Base-by-base conservation (phyloP, 2,888 invertebrate genomes). In the Anaspis maculata region DNA sequence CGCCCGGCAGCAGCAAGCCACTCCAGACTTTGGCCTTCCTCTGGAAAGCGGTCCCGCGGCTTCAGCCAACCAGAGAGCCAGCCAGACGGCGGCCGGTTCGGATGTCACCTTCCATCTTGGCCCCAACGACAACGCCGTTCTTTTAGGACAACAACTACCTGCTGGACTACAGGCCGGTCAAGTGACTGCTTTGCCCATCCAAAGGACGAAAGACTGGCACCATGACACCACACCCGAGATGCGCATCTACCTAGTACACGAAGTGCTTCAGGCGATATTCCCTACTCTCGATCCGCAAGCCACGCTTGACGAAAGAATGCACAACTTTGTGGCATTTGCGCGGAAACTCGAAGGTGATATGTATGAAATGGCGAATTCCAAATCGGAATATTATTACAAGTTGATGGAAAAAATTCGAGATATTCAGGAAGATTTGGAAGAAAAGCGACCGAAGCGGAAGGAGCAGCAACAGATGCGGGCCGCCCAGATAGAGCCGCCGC, bases 331-430 rank as follows among this genome's bases (percentile, higher is more conserved):
- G 13, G 88, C 91, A 2, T 99, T 98, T 64, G 98, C 98, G 32
- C 77, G 91, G 49, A 98, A 98, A 71, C 97, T 99, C 0, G 98
- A 99, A 68, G 92, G 95, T 25, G 97, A 98, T 59, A 98, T 99
- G 97, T 99, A 96, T 63, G 95, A 95, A 66, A 88, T 89, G 80
- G 97, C 97, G 1, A 92, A 94, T 60, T 92, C 91, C 32, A 76
- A 95, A 62, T 96, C 96, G 1, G 96, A 97, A 60, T 98, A 98
- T 69, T 99, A 98, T 66, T 97, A 98, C 60, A 69, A 98, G 44
- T 71, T 99, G 37, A 98, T 98, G 0, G 97, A 98, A 65, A 98
- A 98, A 66, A 98, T 99, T 47, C 99, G 98, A 66, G 98, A 98
- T 68, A 99, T 99, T 47, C 97, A 97, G 64, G 98, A 96, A 57